A percentile compares a stretch with the other conserved stretches of the same genome.
Conservation (phyloP, 2,797 vertebrate species). For the Cetoscarus ocellatus region DNA sequence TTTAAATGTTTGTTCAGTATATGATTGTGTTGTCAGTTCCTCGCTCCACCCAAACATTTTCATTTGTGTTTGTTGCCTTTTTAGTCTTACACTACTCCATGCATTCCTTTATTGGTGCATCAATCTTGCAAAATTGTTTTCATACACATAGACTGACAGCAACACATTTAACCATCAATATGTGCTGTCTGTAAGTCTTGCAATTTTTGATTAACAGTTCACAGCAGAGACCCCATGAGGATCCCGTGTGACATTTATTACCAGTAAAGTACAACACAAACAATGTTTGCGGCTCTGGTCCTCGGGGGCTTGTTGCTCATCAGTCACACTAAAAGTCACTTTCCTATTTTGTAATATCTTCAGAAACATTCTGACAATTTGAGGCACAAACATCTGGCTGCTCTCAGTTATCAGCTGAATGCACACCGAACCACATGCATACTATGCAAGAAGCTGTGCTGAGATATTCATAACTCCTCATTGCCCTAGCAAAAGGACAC, state of each 20-base stretch:
- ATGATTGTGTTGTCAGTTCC: not conserved
- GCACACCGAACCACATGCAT: constrained; percentile 40
- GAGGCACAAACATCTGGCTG: constrained; percentile 49
- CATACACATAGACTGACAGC: constrained; percentile 17
- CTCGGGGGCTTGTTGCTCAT: constrained; percentile 42
- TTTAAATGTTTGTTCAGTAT: not conserved
- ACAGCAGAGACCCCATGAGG: constrained; percentile 10
- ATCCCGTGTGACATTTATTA: constrained; percentile 33
- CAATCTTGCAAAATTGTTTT: constrained; percentile 22
- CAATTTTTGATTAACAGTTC: constrained; percentile 18
- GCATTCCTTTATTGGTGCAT: constrained; percentile 15
- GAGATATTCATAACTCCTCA: constrained; percentile 37
- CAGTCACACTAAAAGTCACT: constrained; percentile 38
- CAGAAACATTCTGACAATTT: constrained; percentile 14
- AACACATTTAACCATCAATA: constrained; percentile 17
- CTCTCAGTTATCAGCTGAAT: constrained; percentile 18
- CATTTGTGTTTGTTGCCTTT: constrained; percentile 4
- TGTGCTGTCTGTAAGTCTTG: constrained; percentile 25
- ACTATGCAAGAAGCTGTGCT: constrained; percentile 22
- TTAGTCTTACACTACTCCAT: constrained; percentile 18
- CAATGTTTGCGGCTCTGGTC: constrained; percentile 35
- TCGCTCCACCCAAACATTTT: not conserved
- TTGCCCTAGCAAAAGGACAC: constrained; percentile 31
- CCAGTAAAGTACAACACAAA: constrained; percentile 42
- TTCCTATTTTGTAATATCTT: constrained; percentile 45